Conservation (phyloP, 1,140 invertebrate species). For the Diachasmimorpha longicaudata region DNA sequence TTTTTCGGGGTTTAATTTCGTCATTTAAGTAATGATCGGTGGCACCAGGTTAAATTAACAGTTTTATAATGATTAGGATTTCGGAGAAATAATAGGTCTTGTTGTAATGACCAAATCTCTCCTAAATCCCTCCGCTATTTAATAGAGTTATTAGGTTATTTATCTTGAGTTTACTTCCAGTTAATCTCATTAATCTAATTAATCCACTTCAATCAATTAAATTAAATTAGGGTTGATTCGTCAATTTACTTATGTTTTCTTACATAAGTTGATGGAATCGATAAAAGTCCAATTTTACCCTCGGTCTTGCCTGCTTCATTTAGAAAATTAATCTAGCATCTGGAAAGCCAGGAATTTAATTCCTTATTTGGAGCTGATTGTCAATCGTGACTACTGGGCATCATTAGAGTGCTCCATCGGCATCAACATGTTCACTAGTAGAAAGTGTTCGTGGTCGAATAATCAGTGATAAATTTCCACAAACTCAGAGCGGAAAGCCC, state of each 20-base stretch:
- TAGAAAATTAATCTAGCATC: constrained; percentile 13
- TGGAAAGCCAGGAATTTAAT: constrained; percentile 18
- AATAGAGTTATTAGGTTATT: no score
- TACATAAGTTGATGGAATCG: background rate
- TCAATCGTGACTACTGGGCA: constrained; percentile 15
- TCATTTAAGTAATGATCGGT: background rate
- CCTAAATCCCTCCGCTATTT: no score
- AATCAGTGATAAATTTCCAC: background rate
- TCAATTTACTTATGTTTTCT: background rate
- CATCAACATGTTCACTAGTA: background rate
- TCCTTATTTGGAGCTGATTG: constrained; percentile 24
- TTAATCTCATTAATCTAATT: no score
- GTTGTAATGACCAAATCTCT: no score
- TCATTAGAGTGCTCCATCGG: background rate
- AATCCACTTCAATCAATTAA: no score
- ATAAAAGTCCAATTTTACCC: background rate
- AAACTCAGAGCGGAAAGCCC: background rate
- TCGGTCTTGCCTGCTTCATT: background rate
- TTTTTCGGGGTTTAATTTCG: constrained; percentile 3
- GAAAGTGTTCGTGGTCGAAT: background rate
- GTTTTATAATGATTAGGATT: no score
- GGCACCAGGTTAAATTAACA: no score
- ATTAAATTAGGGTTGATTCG: no score
- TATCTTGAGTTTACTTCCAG: no score
- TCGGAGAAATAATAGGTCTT: no score